Base-by-base conservation (phyloP, 2,113 vertebrate species). In the Megaceryle torquata region DNA sequence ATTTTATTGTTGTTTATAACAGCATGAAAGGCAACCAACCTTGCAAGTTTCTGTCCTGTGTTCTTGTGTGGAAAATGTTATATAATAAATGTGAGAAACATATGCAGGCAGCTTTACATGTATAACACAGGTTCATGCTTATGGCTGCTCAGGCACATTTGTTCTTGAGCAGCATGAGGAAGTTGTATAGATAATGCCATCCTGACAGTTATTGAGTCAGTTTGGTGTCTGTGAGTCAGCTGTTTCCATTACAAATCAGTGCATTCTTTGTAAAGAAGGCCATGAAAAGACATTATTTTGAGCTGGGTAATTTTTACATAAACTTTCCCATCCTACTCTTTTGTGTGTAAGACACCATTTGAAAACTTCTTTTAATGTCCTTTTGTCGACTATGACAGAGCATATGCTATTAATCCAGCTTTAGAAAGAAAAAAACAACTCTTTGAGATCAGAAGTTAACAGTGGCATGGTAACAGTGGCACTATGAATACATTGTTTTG, bases 141-240 rank as follows among this genome's bases (percentile, higher is more conserved):
- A 53, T 59, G 81, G 65, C 77, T 61, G 43, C 70, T 94, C 29
- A 72, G 37, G 61, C 5, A 2, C 39, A 56, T 51, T 81, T 61
- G 22, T 71, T 91, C 72, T 93, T 85, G 29, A 72, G 84, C 63
- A 57, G 25, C 68, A 65, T 2, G 6, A 94, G n/a, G 16, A 86
- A 24, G 19, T 6, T 72, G 43, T 22, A 7, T 6, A n/a, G 80
- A 13, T 88, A 60, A 56, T 87, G 70, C 68, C 59, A 59, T 59
- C 37, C 91, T 76, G 29, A 39, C 37, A 33, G 79, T 35, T 82
- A 56, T 9, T 93, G 82, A 44, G 39, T 83, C 51, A 44, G 6
- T 89, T 89, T 83, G 69, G 67, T 91, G 93, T 82, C 81, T 82
- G 26, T 78, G 46, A 92, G 31, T 93, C 74, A 86, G 29, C 48